Evolutionary conservation across 2,797 vertebrate species (phyloP).

Genomic region (Merluccius polli): DNA sequence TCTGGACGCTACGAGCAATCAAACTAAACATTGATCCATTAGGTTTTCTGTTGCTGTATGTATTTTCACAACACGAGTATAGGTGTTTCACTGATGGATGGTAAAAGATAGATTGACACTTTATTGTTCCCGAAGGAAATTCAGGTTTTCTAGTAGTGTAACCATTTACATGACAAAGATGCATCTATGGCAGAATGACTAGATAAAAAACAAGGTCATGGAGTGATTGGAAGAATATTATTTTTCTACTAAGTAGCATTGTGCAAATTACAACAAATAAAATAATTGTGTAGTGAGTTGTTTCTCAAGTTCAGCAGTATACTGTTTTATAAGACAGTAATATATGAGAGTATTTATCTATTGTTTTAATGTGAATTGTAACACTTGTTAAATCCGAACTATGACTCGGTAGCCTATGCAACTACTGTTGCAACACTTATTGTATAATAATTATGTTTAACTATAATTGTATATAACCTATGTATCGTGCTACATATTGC

Average conservation of each 20-base stretch:
- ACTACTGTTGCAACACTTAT: neutral
- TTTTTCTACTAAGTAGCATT: neutral
- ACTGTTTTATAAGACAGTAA: too few species aligned
- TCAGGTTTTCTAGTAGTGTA: neutral
- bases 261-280: neutral
- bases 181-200: too few species aligned
- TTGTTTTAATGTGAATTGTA: neutral
- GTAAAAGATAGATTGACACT: neutral
- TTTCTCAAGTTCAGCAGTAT: neutral
- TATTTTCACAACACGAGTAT: neutral
- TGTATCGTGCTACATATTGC: neutral
- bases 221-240: neutral
- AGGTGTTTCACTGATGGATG: neutral
- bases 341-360: neutral
- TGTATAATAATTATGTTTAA: neutral
- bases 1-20: neutral
- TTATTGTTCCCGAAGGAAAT: neutral
- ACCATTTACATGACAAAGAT: neutral
- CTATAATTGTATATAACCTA: neutral
- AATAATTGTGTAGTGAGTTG: neutral
- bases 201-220: neutral
- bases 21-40: neutral
- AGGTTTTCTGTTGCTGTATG: neutral
- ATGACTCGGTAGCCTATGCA: neutral
- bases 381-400: neutral